Conservation (phyloP, 2,888 invertebrate species). For the Abscondita cerata region DNA sequence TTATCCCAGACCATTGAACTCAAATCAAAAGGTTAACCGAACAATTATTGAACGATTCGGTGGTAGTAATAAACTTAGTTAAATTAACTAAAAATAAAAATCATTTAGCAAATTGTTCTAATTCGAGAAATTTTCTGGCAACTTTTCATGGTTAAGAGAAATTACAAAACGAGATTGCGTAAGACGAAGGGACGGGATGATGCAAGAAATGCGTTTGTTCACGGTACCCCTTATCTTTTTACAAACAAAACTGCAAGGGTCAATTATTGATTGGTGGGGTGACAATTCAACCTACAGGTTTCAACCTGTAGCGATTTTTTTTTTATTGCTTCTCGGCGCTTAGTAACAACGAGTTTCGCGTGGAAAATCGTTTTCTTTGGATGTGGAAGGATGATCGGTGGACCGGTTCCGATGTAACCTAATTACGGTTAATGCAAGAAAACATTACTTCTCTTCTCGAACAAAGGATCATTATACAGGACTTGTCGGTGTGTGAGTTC, state of each 20-base stretch:
- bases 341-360: too few species aligned
- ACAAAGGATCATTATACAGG: constrained; percentile 37
- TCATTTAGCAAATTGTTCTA: neutral
- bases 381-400: constrained; percentile 13
- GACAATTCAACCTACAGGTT: neutral
- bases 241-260: neutral
- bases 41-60: constrained; percentile 10
- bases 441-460: constrained; percentile 25
- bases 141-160: constrained; percentile 1
- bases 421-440: constrained; percentile 33
- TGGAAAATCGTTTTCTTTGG: neutral
- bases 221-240: constrained; percentile 14
- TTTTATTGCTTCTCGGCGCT: neutral
- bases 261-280: neutral
- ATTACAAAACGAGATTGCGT: neutral
- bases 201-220: constrained; percentile 22
- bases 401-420: constrained; percentile 29
- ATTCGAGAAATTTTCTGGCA: neutral
- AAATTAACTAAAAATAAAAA: neutral
- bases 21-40: constrained; percentile 4
- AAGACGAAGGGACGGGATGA: constrained; percentile 11
- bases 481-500: constrained; percentile 31
- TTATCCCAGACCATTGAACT: constrained; percentile 6
- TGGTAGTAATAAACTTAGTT: neutral
- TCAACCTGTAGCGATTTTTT: neutral